phyloP scores from a whole-genome alignment of 2,113 vertebrate species.

The Phrynosoma platyrhinos region DNA sequence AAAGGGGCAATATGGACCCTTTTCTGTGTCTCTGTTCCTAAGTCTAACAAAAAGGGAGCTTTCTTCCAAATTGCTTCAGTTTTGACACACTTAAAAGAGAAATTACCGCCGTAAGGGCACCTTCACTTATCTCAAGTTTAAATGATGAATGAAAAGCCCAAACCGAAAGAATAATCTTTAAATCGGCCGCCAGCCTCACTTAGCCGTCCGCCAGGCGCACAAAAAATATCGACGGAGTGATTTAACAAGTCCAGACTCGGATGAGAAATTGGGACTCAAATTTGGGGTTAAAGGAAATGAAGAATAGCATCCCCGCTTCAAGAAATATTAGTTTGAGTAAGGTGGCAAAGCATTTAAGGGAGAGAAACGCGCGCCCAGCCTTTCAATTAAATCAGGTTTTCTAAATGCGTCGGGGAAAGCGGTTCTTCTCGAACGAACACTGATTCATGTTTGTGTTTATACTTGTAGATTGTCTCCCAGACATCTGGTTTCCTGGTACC shows the following conservation, averaged over 20 bases:
- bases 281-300: conserved; percentile 19
- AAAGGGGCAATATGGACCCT: too few relatives aligned
- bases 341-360: conserved; percentile 24
- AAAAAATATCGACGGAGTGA: conserved; percentile 49
- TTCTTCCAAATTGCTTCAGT: too few relatives aligned
- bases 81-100: too few relatives aligned
- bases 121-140: background rate
- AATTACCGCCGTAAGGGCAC: background rate
- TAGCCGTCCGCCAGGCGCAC: conserved; percentile 33
- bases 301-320: conserved; percentile 61
- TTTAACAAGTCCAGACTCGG: conserved; percentile 53
- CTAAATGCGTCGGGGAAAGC: conserved; percentile 53
- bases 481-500: conserved; percentile 51
- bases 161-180: background rate
- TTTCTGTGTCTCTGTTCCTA: too few relatives aligned
- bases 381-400: conserved; percentile 68
- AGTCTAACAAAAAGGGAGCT: too few relatives aligned
- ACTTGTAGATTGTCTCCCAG: conserved; percentile 42
- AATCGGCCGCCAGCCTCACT: background rate
- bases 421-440: conserved; percentile 67
- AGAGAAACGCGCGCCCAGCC: conserved; percentile 24
- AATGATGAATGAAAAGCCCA: background rate
- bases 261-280: conserved; percentile 64
- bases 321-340: conserved; percentile 50
- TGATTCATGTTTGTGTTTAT: conserved; percentile 66